Evolutionary conservation across 1,140 invertebrate genomes (phyloP).

Genomic region (Dinothrombium tinctorium): DNA sequence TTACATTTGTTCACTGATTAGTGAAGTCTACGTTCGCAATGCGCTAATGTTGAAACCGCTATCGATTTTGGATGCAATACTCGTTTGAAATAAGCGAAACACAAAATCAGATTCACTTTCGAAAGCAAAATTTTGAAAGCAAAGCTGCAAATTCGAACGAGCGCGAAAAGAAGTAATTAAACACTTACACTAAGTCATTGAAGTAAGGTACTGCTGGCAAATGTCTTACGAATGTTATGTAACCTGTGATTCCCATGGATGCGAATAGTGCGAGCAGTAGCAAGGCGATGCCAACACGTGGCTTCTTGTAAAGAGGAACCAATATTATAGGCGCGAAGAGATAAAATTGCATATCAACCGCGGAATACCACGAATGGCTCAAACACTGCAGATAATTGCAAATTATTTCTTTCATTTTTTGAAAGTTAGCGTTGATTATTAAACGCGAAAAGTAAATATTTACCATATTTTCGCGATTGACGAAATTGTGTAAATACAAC

Average conservation of each 20-base stretch:
- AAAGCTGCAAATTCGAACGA: too few species aligned
- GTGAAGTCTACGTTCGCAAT: too few species aligned
- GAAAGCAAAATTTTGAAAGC: too few species aligned
- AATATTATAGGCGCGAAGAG: slow-evolving; percentile 18
- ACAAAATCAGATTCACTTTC: too few species aligned
- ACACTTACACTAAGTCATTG: slow-evolving; percentile 14
- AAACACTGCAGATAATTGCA: slow-evolving; percentile 17
- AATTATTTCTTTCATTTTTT: neutral
- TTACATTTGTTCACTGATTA: too few species aligned
- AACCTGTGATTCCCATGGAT: slow-evolving; percentile 11
- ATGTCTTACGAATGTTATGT: slow-evolving; percentile 13
- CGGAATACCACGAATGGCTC: slow-evolving; percentile 21
- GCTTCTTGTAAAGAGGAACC: slow-evolving; percentile 15
- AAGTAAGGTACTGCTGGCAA: slow-evolving; percentile 17
- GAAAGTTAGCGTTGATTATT: neutral
- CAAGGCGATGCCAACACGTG: slow-evolving; percentile 6
- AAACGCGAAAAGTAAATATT: neutral
- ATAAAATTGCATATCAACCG: slow-evolving; percentile 21
- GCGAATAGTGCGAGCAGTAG: slow-evolving; percentile 3
- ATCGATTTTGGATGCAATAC: too few species aligned
- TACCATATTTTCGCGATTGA: slow-evolving; percentile 17
- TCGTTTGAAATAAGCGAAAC: too few species aligned
- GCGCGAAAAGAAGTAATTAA: slow-evolving; percentile 1
- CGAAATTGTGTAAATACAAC: slow-evolving; percentile 18
- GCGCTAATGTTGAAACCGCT: too few species aligned